Conservation (phyloP, 2,797 vertebrate species). For the Gymnothorax reevesii region DNA sequence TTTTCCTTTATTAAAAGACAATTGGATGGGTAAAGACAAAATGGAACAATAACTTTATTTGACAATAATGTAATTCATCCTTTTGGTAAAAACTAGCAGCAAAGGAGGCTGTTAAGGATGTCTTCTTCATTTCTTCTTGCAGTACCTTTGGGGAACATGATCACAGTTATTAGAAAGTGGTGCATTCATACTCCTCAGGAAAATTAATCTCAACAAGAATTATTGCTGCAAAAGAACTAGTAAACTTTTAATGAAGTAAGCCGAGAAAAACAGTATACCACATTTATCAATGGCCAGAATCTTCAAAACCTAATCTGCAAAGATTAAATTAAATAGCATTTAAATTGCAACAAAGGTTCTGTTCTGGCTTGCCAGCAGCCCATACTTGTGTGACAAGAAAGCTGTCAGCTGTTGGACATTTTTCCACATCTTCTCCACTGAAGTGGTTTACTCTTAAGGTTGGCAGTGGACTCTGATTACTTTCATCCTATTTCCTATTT, state of each 20-base stretch:
- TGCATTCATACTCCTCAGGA: neutral
- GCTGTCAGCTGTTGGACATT: too few relatives aligned
- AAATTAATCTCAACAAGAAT: neutral
- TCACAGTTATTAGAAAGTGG: neutral
- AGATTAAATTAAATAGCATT: neutral
- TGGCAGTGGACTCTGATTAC: too few relatives aligned
- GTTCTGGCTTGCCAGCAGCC: too few relatives aligned
- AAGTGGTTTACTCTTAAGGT: too few relatives aligned
- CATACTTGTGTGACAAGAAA: too few relatives aligned
- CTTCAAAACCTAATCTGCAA: neutral
- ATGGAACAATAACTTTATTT: neutral
- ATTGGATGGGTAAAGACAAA: neutral
- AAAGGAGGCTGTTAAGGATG: neutral
- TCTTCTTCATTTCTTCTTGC: slow-evolving; percentile 25
- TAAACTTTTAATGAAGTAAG: neutral
- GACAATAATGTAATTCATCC: neutral
- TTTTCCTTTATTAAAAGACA: slow-evolving; percentile 8
- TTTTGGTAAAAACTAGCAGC: neutral
- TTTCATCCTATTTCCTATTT: too few relatives aligned
- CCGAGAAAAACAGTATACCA: neutral
- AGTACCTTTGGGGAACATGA: slow-evolving; percentile 25
- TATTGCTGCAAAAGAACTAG: neutral
- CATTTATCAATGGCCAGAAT: neutral
- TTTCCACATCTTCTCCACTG: too few relatives aligned
- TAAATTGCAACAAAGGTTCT: neutral